phyloP scores from a whole-genome alignment of 53 echinoderm and acorn worm species.

The Astropecten irregularis region DNA sequence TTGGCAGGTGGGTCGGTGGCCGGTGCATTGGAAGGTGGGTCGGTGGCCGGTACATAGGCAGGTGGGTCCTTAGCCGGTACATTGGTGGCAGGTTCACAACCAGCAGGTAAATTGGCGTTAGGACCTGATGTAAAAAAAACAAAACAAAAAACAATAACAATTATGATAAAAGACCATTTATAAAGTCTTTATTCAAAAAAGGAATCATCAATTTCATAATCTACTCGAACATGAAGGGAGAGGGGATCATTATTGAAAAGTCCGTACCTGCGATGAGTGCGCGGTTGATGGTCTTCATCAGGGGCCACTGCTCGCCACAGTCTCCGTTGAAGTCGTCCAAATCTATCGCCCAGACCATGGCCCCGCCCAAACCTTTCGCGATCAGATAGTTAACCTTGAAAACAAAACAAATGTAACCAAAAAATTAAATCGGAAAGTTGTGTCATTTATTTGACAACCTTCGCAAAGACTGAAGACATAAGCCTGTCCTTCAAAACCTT shows the following conservation, averaged over 20 bases:
- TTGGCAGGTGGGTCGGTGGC: background rate
- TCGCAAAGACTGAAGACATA: background rate
- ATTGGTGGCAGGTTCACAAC: too few species aligned
- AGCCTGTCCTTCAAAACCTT: too few species aligned
- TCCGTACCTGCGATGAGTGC: slow-evolving; percentile 1
- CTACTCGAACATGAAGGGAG: background rate
- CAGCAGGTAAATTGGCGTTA: too few species aligned
- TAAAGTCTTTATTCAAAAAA: background rate
- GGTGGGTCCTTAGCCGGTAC: background rate
- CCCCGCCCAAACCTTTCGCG: slow-evolving; percentile 37
- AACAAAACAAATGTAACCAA: background rate
- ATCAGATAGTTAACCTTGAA: slow-evolving; percentile 46
- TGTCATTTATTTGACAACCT: background rate
- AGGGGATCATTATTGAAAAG: background rate
- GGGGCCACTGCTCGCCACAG: slow-evolving; percentile 51
- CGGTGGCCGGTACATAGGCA: background rate
- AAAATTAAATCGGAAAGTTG: background rate
- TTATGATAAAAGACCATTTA: too few species aligned
- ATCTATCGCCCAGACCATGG: slow-evolving; percentile 63
- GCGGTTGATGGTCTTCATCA: slow-evolving; percentile 40
- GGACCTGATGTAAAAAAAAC: too few species aligned
- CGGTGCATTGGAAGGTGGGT: too few species aligned
- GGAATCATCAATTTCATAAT: background rate
- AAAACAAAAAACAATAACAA: too few species aligned
- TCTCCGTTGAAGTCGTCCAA: slow-evolving; percentile 55